Evolutionary conservation across 2,113 vertebrate species (phyloP), one percentile per base, ranked within the genome.

Genomic region (Ammodytes marinus): DNA sequence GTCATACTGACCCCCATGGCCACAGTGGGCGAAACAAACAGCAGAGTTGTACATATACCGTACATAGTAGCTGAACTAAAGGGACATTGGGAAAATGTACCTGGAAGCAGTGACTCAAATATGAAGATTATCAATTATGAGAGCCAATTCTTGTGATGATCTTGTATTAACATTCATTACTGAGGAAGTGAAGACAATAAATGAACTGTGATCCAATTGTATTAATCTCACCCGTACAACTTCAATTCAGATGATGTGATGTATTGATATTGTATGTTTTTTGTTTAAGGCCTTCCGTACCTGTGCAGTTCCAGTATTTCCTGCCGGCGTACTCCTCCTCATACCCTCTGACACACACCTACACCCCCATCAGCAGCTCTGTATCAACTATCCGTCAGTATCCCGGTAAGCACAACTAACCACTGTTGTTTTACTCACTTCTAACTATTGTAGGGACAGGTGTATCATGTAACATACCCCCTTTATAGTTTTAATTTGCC

Each of bases 281-380:
- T 15, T 67, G 67, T 76, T 74, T 1, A 54, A 99, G 97, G 91
- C 96, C 97, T 2, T 92, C 98, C 4, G 96, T 99, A 68, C 97
- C 97, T 43, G 97, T 99, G 79, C 98, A 99, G 91, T 98, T 99
- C 95, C 98, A 99, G 86, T 99, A 99, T 93, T 99, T 98, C 92
- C 85, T 99, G 63, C 97, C 97, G 3, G 95, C 98, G 0, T 99
- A 99, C 86, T 96, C 97, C 0, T 96, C 97, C 4, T 97, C 97
- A 5, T 99, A 98, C 64, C 97, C 98, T 2, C 83, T 98, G 95
- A 95, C 97, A 13, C 97, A 99, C 90, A 97, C 97, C 39, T 99
- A 99, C 74, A 99, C 98, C 57, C 98, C 97, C 52, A 99, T 99
- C 90, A 99, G 97, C 92, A 99, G 97, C 94, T 98, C 98, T 0